Conservation (phyloP, 1,140 invertebrate species). For the Parapsyche elsis region DNA sequence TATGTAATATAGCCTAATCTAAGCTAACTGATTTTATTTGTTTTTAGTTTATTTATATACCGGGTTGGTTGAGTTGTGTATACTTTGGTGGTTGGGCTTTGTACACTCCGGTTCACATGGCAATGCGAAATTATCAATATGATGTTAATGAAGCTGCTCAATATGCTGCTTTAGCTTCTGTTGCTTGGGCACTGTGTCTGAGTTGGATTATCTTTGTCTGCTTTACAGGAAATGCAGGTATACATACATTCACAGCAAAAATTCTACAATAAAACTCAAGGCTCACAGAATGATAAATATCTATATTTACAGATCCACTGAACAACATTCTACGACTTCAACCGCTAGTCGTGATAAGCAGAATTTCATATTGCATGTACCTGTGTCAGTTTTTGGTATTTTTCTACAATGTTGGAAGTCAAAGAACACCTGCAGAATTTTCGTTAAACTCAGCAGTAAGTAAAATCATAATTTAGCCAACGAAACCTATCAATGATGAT, state of each 20-base stretch:
- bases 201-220: slow-evolving; percentile 76
- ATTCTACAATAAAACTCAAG: neutral
- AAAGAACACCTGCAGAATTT: slow-evolving; percentile 69
- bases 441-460: slow-evolving; percentile 67
- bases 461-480: slow-evolving; percentile 19
- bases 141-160: slow-evolving; percentile 71
- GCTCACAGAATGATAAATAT: neutral
- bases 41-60: slow-evolving; percentile 64
- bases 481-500: too few relatives aligned
- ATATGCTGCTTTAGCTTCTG: slow-evolving; percentile 73
- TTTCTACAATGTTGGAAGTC: slow-evolving; percentile 71
- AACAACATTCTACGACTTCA: slow-evolving; percentile 75
- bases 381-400: slow-evolving; percentile 77
- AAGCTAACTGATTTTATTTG: slow-evolving; percentile 17
- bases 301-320: slow-evolving; percentile 67
- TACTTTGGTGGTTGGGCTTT: slow-evolving; percentile 68
- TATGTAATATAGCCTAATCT: neutral
- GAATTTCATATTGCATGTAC: slow-evolving; percentile 81
- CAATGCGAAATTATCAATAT: slow-evolving; percentile 71
- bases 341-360: slow-evolving; percentile 73
- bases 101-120: slow-evolving; percentile 70
- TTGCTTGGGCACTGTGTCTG: slow-evolving; percentile 71
- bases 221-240: slow-evolving; percentile 70
- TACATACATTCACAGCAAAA: slow-evolving; percentile 4
- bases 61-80: slow-evolving; percentile 69